A percentile compares a stretch with the other conserved stretches of the same genome.
phyloP scores from a whole-genome alignment of 2,888 invertebrate species.

The Lasioglossum marginatum region DNA sequence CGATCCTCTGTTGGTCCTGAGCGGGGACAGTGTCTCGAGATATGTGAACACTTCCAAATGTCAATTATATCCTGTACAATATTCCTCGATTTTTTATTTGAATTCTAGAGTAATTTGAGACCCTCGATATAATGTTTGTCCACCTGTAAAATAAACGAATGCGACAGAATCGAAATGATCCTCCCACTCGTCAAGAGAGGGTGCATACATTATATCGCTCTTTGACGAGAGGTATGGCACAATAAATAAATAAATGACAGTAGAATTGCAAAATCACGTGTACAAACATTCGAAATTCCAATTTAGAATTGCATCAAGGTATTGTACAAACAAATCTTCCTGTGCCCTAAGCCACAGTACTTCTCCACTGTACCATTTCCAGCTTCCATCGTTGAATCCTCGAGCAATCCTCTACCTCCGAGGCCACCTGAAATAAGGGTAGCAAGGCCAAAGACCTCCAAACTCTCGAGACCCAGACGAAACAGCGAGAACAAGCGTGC shows the following conservation, averaged over 20 bases:
- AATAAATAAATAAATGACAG: neutral
- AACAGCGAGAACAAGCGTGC: neutral
- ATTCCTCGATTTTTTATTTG: neutral
- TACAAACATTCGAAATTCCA: neutral
- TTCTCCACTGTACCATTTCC: neutral
- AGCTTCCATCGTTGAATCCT: neutral
- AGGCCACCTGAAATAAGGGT: neutral
- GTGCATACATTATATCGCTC: neutral
- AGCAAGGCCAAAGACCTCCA: neutral
- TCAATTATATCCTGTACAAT: neutral
- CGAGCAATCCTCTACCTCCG: neutral
- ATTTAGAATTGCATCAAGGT: neutral
- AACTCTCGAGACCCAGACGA: slow-evolving; percentile 1
- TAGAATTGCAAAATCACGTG: neutral
- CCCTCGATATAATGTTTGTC: neutral
- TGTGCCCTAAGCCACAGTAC: neutral
- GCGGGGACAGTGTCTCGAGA: neutral
- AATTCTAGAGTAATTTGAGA: neutral
- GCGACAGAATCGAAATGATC: neutral
- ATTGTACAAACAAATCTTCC: neutral
- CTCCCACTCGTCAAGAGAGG: neutral
- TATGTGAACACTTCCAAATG: neutral
- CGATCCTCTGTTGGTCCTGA: neutral
- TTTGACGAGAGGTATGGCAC: neutral
- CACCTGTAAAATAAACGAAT: neutral